A percentile compares a stretch with the other conserved stretches of the same genome.
These are phyloP conservation scores for Myotis findleyi DNA, from an alignment of 2,797 vertebrate genomes.

Conservation along the genomic window DNA sequence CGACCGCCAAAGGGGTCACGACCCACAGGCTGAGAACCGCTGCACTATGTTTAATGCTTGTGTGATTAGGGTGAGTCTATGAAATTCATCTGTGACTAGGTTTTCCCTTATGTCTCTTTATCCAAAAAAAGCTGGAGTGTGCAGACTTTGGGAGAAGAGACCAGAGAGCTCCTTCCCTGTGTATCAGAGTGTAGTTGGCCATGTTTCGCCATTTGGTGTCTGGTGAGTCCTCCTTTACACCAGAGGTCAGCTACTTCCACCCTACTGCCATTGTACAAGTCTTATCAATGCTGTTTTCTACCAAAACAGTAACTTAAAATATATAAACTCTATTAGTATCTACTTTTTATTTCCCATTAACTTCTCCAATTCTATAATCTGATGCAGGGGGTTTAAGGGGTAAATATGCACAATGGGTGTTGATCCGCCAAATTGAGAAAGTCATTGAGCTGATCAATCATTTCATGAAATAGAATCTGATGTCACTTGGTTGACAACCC, in stretches of 20 bases:
- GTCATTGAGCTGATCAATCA: background rate
- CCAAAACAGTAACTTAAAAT: background rate
- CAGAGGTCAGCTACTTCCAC: background rate
- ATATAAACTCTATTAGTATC: background rate
- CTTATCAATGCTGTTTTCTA: background rate
- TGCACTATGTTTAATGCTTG: background rate
- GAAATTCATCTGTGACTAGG: background rate
- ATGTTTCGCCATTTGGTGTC: background rate
- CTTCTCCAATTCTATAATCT: background rate
- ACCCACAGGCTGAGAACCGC: no score
- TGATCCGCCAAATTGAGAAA: background rate
- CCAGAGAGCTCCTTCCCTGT: background rate
- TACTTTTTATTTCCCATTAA: background rate
- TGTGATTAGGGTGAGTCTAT: background rate
- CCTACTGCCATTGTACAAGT: background rate
- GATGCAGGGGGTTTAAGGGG: background rate
- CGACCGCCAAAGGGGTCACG: no score
- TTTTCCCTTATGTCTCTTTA: background rate
- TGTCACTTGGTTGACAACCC: background rate
- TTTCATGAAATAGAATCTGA: background rate
- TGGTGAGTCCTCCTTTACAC: background rate
- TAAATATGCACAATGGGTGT: background rate
- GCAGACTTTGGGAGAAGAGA: background rate
- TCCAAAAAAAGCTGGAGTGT: background rate
- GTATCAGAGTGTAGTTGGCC: background rate